Base-by-base conservation (phyloP, 2,888 invertebrate genomes). In the Endotricha flammealis region DNA sequence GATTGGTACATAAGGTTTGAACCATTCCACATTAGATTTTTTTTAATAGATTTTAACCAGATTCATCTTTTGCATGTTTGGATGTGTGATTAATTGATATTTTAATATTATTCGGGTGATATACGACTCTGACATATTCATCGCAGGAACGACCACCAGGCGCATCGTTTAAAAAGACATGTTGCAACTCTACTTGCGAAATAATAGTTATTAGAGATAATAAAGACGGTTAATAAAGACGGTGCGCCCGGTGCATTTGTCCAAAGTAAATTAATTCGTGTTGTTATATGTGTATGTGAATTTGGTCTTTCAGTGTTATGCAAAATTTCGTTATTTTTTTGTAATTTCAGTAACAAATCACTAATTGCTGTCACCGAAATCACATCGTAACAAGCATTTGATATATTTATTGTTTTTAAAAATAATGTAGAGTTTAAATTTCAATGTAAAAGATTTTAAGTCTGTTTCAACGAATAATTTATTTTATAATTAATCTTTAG, bases 291-390 rank as follows among this genome's bases (percentile, higher is more conserved):
- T 41, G 32, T 45, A 29, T 43, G 25, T 32, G 23, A 20, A 20
- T 39, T 45, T 47, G 37, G 32, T 43, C 42, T 41, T 39, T 47
- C 35, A 40, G 37, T 49, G 40, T 46, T 46, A 40, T 40, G 47
- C 47, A 46, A 41, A 30, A 31, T 25, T 29, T 10, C 14, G 41
- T 42, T 40, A 35, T 25, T 14, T 38, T 5, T 10, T 12, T 32
- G 35, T 34, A 38, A 38, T 38, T 38, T 29, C 32, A 10, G 1
- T 20, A 20, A 12, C 40, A 29, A 35, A 30, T 44, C 36, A 41
- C 41, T 35, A 10, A 12, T 38, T 25, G 24, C 29, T 30, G 2
- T 34, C 31, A 36, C 40, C 38, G 30, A 40, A n/a, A 37, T 39
- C 41, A 37, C 30, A 37, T 32, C 7, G 3, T 20, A 20, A n/a